These are phyloP conservation scores for Sylvilagus floridanus DNA, from an alignment of 2,797 vertebrate genomes.

Conservation along the genomic window DNA sequence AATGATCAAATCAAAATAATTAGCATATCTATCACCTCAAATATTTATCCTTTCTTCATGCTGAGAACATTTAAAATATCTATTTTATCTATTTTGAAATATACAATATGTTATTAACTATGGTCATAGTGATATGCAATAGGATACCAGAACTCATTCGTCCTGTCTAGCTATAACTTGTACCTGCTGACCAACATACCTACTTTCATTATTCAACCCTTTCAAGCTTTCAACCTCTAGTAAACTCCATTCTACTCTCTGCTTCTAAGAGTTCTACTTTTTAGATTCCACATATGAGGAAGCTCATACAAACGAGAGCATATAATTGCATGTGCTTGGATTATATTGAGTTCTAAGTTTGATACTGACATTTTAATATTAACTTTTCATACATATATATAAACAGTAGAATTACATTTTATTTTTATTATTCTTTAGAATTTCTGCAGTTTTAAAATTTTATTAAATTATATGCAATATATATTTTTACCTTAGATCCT, in stretches of 20 bases:
- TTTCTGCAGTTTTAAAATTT: neutral
- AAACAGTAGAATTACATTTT: neutral
- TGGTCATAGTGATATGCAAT: neutral
- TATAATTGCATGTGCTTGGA: neutral
- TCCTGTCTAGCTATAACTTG: neutral
- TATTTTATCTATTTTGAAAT: neutral
- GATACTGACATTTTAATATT: neutral
- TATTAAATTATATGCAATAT: neutral
- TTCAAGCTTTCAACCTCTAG: no score
- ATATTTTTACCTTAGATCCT: neutral
- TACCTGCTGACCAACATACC: neutral
- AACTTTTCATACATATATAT: slow-evolving; percentile 14
- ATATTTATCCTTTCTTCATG: neutral
- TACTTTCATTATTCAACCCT: rapidly evolving
- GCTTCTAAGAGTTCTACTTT: neutral
- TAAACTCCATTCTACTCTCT: neutral
- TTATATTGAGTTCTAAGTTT: neutral
- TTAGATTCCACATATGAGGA: neutral
- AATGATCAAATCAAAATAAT: neutral
- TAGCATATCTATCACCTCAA: neutral
- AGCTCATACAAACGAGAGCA: no score
- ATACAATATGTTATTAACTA: neutral
- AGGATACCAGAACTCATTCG: neutral
- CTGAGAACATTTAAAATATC: neutral
- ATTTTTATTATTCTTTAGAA: slow-evolving; percentile 13